Evolutionary conservation across 2,888 invertebrate species (phyloP), one percentile per base, ranked within the genome.

Genomic region (Tetropium fuscum): DNA sequence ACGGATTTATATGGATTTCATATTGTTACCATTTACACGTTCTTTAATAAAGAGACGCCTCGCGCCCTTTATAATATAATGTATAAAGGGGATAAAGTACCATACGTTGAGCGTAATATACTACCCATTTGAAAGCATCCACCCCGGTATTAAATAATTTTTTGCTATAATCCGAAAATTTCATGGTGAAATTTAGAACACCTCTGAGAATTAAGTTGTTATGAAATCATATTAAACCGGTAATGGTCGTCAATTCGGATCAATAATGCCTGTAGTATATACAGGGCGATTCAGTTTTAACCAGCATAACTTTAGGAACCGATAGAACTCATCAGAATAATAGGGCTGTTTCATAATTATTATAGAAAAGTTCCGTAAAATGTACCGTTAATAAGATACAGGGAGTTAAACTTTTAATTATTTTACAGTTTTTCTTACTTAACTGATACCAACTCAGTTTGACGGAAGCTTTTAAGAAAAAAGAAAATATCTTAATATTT

Each of bases 161-260:
- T 76, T 72, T 72, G 73, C 74, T 71, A 73, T 75, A 76, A 75
- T 76, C 71, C 74, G 62, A 61, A 74, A 77, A 78, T 75, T 78
- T 78, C 76, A 77, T 74, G 78, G 74, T 71, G 63, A 75, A 75
- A 76, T 78, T 75, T 77, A 78, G 68, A 64, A 68, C 70, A 70
- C 78, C 77, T 70, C 64, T 51, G 78, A 74, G 78, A 69, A 74
- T 78, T 74, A 68, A 64, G 62, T 68, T 67, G 69, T 69, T 74
- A 72, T 68, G 59, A 55, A 58, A 62, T 60, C 2, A 13, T 51
- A 51, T 18, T 25, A 16, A 38, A 38, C 38, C 16, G 5, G 38
- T 22, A 49, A 11, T 22, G 13, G 34, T 38, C 13, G 22, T 15
- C 38, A 40, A 27, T n/a, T 8, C 15, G n/a, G 51, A 51, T 51